Evolutionary conservation across 2,113 vertebrate species (phyloP), one percentile per base, ranked within the genome.

Genomic region (Speoplatyrhinus poulsoni): DNA sequence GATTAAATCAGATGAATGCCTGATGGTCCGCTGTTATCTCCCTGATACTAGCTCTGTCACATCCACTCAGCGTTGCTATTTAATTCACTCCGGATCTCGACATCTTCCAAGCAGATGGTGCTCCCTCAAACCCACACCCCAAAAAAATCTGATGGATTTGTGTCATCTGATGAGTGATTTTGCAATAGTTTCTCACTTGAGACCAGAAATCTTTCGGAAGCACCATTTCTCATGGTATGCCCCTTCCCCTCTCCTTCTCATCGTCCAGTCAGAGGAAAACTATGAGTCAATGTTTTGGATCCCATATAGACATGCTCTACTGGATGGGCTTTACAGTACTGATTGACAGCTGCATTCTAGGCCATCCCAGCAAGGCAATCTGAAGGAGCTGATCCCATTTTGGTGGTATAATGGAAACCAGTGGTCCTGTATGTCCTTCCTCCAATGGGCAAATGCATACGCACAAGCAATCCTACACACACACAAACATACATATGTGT

Each of bases 1-100:
- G 55, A 87, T 88, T 86, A 86, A 84, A 77, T 82, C 78, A 80
- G 57, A 76, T 79, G 46, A 54, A 59, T 41, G 79, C 76, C 82
- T 65, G 70, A 78, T 75, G 73, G 63, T 70, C n/a, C 6, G 5
- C 66, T 77, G 67, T 76, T 61, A 62, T 69, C 62, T 68, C 52
- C 77, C 72, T 77, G 70, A 53, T 67, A 73, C 71, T 64, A 65
- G 67, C 46, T 75, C 68, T 85, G 82, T 82, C 85, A 76, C 73
- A 63, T 82, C 62, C 67, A 65, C 60, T 88, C 78, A 77, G 50
- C 53, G 7, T 83, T 78, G 68, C 66, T 68, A 63, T 85, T 82
- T 78, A 75, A 80, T 65, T 65, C 57, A 74, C 67, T 65, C 33
- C 62, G 67, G 49, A 70, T 57, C 53, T 15, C 57, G 12, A 12